Evolutionary conservation across 2,797 vertebrate species (phyloP), one percentile per base, ranked within the genome.

Genomic region (Mormyrus proboscirostris): DNA sequence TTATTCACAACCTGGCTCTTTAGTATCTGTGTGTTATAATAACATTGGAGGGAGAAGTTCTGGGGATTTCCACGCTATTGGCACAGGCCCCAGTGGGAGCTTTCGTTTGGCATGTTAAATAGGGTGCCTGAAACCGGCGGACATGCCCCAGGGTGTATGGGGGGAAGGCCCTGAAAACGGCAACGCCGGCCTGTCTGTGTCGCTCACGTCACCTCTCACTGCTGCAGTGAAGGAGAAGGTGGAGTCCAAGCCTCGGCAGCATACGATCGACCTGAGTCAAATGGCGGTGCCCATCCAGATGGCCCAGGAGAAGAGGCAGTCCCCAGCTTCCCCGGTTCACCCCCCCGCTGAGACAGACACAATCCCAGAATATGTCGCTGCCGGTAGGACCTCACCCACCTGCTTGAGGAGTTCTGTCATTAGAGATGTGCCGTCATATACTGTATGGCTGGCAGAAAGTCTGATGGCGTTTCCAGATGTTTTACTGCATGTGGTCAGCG

Each of bases 221-320:
- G 10, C 55, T 9, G 57, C 92, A 98, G 98, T 97, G 92, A 99
- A 98, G 93, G 98, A 99, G 92, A 99, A 97, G 91, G 92, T 93
- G 19, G 98, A 99, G 90, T 92, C 96, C 6, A 99, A 97, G 93
- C 96, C 97, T 12, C 95, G 98, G 89, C 97, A 98, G 92, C 97
- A 97, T 91, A 98, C 98, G 83, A 99, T 99, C 91, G 98, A 99
- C 94, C 95, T 99, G 92, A 99, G 98, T 92, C 98, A 99, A 95
- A 98, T 99, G 98, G 98, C 97, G n/a, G 98, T 99, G 53, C 97
- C 99, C 85, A 96, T 99, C 92, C 98, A 98, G 92, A 96, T 98
- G 95, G 93, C 96, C 85, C 96, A 96, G 84, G 98, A 99, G 92
- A 99, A 97, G 94, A 97, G 96, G 41, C 95, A 95, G 92, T 94